phyloP scores from a whole-genome alignment of 2,888 invertebrate genomes.

The Lottia scabra region DNA sequence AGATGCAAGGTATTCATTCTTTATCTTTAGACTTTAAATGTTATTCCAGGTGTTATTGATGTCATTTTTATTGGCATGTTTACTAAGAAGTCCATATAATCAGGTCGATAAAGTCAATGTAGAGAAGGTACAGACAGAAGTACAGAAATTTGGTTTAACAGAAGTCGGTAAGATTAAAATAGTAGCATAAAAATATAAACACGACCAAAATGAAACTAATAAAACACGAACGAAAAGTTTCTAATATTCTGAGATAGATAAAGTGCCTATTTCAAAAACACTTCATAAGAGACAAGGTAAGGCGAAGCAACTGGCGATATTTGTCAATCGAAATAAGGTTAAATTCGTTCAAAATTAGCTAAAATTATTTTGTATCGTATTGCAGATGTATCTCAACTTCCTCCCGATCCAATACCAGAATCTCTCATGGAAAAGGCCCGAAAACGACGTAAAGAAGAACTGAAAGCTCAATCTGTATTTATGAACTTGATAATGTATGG shows the following conservation, averaged over 20 bases:
- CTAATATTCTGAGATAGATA: too few relatives aligned
- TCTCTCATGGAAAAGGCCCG: slow-evolving; percentile 23
- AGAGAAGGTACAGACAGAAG: slow-evolving; percentile 17
- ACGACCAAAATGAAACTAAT: too few relatives aligned
- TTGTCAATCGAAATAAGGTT: too few relatives aligned
- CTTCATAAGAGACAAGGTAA: too few relatives aligned
- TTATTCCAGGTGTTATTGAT: slow-evolving; percentile 19
- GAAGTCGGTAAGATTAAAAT: slow-evolving; percentile 13
- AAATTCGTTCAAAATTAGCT: neutral
- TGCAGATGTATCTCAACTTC: slow-evolving; percentile 15
- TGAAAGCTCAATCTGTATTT: slow-evolving; percentile 28
- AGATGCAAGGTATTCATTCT: neutral
- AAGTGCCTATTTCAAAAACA: too few relatives aligned
- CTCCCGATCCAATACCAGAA: slow-evolving; percentile 22
- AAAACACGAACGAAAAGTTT: too few relatives aligned
- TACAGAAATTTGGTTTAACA: slow-evolving; percentile 15
- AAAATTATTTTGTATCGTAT: neutral
- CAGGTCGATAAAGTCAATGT: slow-evolving; percentile 16
- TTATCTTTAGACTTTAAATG: neutral
- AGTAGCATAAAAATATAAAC: too few relatives aligned
- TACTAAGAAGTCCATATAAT: slow-evolving; percentile 19
- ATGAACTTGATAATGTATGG: slow-evolving; percentile 33
- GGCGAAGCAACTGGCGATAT: too few relatives aligned
- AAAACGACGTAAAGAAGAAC: slow-evolving; percentile 20
- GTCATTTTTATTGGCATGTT: slow-evolving; percentile 20